These are phyloP conservation scores for Orbicella faveolata DNA, from an alignment of 64 coral and sea anemone species.

Conservation along the genomic window DNA sequence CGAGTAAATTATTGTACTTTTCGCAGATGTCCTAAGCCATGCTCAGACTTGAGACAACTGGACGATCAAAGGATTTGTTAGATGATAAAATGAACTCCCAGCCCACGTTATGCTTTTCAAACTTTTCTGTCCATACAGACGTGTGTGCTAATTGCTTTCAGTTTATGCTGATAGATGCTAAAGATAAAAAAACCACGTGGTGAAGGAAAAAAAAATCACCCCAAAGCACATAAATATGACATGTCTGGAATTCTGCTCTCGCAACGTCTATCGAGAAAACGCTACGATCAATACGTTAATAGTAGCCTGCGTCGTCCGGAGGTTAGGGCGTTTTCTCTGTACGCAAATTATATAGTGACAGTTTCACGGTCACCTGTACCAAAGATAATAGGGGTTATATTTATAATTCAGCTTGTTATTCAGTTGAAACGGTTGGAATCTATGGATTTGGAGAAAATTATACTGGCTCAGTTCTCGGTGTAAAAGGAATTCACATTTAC, in stretches of 20 bases:
- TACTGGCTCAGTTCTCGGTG: not conserved
- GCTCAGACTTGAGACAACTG: not conserved
- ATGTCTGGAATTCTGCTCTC: constrained; percentile 1
- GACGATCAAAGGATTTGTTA: not conserved
- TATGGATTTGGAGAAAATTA: not conserved
- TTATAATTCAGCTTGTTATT: constrained; percentile 50
- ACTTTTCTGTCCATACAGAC: not conserved
- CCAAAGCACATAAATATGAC: not conserved
- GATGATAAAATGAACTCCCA: not conserved
- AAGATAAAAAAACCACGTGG: constrained; percentile 33
- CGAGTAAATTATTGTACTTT: not conserved
- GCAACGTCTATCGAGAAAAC: not conserved
- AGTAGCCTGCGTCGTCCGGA: not conserved
- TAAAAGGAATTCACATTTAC: not conserved
- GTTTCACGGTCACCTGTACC: constrained; percentile 9
- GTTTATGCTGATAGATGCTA: constrained; percentile 4
- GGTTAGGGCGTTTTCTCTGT: not conserved
- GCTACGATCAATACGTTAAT: not conserved
- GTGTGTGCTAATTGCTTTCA: not conserved
- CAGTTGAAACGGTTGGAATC: not conserved
- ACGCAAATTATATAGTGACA: not conserved
- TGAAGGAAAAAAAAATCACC: not conserved
- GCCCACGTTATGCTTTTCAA: not conserved
- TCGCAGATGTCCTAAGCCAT: not conserved
- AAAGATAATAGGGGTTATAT: constrained; percentile 2